phyloP scores from a whole-genome alignment of 2,113 vertebrate genomes.

The Ceyx cyanopectus region DNA sequence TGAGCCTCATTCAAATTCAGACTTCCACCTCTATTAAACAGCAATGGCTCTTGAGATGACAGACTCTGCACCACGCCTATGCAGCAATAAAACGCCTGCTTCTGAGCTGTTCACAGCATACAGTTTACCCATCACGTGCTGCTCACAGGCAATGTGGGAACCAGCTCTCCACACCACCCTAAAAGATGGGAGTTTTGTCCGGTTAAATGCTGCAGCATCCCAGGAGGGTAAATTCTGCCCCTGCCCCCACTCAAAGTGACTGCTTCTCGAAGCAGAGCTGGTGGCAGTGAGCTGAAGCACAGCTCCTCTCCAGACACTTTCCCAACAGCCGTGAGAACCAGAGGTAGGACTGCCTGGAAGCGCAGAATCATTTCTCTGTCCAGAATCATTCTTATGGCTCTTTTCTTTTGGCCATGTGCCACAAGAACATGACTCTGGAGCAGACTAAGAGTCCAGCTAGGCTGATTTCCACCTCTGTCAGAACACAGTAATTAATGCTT shows the following conservation, averaged over 20 bases:
- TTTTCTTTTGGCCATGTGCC: background rate
- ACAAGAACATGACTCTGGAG: background rate
- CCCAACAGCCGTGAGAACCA: fast-evolving
- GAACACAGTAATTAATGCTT: background rate
- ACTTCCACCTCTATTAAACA: slow-evolving; percentile 49
- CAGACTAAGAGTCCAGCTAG: background rate
- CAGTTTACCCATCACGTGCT: slow-evolving; percentile 29
- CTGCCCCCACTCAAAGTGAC: fast-evolving
- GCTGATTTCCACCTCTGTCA: background rate
- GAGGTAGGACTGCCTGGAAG: background rate
- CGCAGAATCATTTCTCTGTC: background rate
- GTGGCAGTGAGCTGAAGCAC: background rate
- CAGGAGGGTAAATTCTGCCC: background rate
- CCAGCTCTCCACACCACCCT: background rate
- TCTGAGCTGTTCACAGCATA: slow-evolving; percentile 44
- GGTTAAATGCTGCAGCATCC: background rate
- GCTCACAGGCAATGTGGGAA: slow-evolving; percentile 6
- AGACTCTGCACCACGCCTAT: slow-evolving; percentile 61
- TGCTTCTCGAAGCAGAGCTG: background rate
- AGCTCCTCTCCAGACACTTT: background rate
- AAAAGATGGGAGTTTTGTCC: background rate
- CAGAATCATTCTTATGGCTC: background rate
- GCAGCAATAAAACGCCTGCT: slow-evolving; percentile 40
- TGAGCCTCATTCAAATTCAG: slow-evolving; percentile 58
- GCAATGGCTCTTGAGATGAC: slow-evolving; percentile 48